Evolutionary conservation across 2,888 invertebrate genomes (phyloP).

Genomic region (Microctonus hyperodae): DNA sequence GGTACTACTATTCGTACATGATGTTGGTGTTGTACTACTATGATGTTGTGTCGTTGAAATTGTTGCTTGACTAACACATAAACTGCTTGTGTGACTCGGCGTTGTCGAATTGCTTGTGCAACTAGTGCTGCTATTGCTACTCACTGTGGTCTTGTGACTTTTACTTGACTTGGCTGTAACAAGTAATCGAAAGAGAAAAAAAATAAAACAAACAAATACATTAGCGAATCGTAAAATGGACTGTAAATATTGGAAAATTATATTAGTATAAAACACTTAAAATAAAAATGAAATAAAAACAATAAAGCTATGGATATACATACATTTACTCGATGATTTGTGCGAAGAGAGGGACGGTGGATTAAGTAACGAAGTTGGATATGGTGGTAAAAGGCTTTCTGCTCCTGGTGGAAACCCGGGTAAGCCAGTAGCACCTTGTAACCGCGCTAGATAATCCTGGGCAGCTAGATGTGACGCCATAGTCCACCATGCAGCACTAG

Average conservation of each 20-base stretch:
- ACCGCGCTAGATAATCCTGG: slow-evolving; percentile 84
- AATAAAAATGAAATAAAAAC: too few relatives aligned
- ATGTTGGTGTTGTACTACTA: slow-evolving; percentile 40
- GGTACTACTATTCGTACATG: slow-evolving; percentile 42
- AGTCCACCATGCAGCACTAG: slow-evolving; percentile 84
- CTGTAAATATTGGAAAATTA: too few relatives aligned
- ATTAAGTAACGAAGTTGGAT: slow-evolving; percentile 69
- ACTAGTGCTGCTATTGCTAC: slow-evolving; percentile 46
- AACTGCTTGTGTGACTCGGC: slow-evolving; percentile 42
- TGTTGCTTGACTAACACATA: slow-evolving; percentile 43
- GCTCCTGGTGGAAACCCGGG: slow-evolving; percentile 73
- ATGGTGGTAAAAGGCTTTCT: slow-evolving; percentile 65
- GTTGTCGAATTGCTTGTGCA: slow-evolving; percentile 39
- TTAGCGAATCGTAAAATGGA: neutral
- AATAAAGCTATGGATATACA: slow-evolving; percentile 41
- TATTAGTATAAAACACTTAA: too few relatives aligned
- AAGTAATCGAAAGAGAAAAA: slow-evolving; percentile 5
- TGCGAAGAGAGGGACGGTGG: slow-evolving; percentile 65
- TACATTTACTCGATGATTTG: slow-evolving; percentile 60
- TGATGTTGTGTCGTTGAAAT: slow-evolving; percentile 41
- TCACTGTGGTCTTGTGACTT: slow-evolving; percentile 59
- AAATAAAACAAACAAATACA: slow-evolving; percentile 14
- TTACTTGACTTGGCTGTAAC: slow-evolving; percentile 59
- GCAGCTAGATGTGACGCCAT: slow-evolving; percentile 89
- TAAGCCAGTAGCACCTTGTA: slow-evolving; percentile 79